phyloP scores from a whole-genome alignment of 2,113 vertebrate species.

The Nyctereutes procyonoides region DNA sequence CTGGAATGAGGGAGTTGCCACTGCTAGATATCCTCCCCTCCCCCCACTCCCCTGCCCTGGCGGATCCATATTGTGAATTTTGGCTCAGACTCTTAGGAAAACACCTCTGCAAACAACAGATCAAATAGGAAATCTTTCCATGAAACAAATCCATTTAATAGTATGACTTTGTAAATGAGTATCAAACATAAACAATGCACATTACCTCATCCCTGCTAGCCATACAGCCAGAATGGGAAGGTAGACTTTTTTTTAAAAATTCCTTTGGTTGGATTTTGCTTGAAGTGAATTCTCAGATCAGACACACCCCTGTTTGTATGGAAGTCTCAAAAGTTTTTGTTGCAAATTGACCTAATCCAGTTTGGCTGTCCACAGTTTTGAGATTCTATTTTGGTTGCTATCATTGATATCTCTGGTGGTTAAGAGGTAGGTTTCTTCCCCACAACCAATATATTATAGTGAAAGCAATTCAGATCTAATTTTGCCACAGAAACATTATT shows the following conservation, averaged over 20 bases:
- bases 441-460: not conserved
- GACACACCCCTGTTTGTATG: not conserved
- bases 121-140: slow-evolving; percentile 27
- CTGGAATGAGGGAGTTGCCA: not conserved
- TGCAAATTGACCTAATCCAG: not conserved
- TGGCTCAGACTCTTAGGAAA: slow-evolving; percentile 23
- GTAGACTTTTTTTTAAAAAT: not conserved
- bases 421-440: not conserved
- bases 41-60: too few species aligned
- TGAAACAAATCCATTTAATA: not conserved
- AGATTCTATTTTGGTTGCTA: not conserved
- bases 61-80: not conserved
- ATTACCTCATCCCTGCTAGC: not conserved
- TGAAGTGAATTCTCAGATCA: slow-evolving; percentile 21
- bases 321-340: slow-evolving; percentile 37
- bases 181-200: not conserved
- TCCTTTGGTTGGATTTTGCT: not conserved
- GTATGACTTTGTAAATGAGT: not conserved
- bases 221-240: not conserved
- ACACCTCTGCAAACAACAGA: not conserved
- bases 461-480: slow-evolving; percentile 27
- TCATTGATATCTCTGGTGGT: not conserved
- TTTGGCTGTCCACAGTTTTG: slow-evolving; percentile 29
- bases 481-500: not conserved
- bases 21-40: not conserved